Percentiles rank a stretch among this genome's conserved stretches.
Evolutionary conservation across 2,797 vertebrate species (phyloP).

Genomic region (Smutsia gigantea): DNA sequence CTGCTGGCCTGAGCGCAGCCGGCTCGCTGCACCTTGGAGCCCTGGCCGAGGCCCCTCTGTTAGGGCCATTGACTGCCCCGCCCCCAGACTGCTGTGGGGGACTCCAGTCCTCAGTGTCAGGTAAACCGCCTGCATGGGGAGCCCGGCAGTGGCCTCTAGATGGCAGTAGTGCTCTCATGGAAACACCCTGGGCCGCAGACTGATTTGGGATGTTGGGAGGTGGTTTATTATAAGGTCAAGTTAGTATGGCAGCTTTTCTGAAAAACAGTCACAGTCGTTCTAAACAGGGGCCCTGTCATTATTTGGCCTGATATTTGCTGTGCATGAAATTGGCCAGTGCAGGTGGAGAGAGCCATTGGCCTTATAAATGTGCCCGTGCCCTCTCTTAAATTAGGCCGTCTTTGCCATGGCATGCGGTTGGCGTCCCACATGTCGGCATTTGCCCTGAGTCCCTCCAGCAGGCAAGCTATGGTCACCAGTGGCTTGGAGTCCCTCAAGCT

Average conservation of each 20-base stretch:
- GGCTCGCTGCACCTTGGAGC: rapidly evolving
- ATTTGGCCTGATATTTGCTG: conserved; percentile 29
- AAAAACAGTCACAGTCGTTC: conserved; percentile 7
- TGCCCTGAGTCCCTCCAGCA: conserved; percentile 1
- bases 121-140: too few species aligned
- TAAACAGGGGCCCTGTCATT: neutral
- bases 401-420: neutral
- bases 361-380: conserved; percentile 9
- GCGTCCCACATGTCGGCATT: neutral
- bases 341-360: neutral
- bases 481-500: conserved; percentile 52
- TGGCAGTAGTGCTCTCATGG: conserved; percentile 59
- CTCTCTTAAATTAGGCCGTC: neutral
- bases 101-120: too few species aligned
- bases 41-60: neutral
- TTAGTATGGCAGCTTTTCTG: neutral
- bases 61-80: neutral
- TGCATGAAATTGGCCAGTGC: neutral
- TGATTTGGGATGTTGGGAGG: neutral
- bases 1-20: too few species aligned
- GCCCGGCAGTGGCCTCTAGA: neutral
- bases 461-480: conserved; percentile 54
- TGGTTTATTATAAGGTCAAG: neutral
- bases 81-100: too few species aligned
- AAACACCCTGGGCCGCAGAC: neutral